Evolutionary conservation across 2,888 invertebrate genomes (phyloP).

Genomic region (Drosophila kambysellisi): DNA sequence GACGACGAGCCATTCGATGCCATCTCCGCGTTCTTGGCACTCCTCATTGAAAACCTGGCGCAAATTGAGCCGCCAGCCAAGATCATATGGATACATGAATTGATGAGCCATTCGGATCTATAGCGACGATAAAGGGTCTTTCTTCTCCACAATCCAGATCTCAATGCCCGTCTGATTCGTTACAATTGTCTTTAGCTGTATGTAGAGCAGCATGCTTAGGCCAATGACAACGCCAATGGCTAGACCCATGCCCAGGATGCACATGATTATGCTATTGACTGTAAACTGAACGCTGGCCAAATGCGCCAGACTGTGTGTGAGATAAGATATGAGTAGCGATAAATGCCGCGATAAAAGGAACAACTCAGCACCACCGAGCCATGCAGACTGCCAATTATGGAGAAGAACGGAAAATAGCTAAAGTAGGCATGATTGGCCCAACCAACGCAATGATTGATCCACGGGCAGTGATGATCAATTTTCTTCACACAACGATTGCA

Average conservation of each 20-base stretch:
- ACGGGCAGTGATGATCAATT: conserved; percentile 99
- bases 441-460: conserved; percentile 99
- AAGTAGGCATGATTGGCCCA: conserved; percentile 97
- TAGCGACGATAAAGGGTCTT: conserved; percentile 89
- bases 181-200: conserved; percentile 94
- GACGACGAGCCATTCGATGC: conserved; percentile 91
- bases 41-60: conserved; percentile 89
- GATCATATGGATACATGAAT: conserved; percentile 95
- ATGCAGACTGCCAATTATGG: conserved; percentile 95
- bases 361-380: conserved; percentile 91
- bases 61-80: conserved; percentile 89
- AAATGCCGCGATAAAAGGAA: conserved; percentile 91
- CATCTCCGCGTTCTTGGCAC: conserved; percentile 88
- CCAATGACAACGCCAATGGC: conserved; percentile 97
- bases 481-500: conserved; percentile 97
- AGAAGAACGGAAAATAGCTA: conserved; percentile 93
- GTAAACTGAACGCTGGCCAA: conserved; percentile 91
- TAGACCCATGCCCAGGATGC: conserved; percentile 95
- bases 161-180: conserved; percentile 97
- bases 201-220: conserved; percentile 94
- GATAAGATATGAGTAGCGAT: conserved; percentile 89
- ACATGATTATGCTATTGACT: conserved; percentile 89
- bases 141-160: conserved; percentile 97
- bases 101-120: no score
- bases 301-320: conserved; percentile 88